Conservation (phyloP, 2,888 invertebrate genomes). For the Argynnis bischoffii region DNA sequence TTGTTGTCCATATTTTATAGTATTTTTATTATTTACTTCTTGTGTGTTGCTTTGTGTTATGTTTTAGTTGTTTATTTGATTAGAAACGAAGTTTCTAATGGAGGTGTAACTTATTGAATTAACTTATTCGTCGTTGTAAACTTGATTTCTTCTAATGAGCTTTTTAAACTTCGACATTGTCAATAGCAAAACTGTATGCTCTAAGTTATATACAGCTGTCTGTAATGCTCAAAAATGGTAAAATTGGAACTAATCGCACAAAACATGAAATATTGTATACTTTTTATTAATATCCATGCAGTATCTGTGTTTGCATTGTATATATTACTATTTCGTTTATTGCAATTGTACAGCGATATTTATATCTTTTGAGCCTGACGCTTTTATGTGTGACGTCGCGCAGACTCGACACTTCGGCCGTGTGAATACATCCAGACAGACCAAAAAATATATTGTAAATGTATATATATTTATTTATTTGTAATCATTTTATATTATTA, state of each 20-base stretch:
- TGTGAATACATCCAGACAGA: constrained; percentile 28
- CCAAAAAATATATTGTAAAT: constrained; percentile 9
- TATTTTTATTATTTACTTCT: constrained; percentile 75
- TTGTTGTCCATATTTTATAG: constrained; percentile 77
- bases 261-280: constrained; percentile 64
- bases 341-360: constrained; percentile 72
- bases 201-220: constrained; percentile 76
- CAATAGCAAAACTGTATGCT: constrained; percentile 81
- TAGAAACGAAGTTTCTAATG: constrained; percentile 79
- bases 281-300: constrained; percentile 74
- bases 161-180: constrained; percentile 62
- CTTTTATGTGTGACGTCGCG: constrained; percentile 33
- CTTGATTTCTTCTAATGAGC: constrained; percentile 62
- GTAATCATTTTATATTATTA: not conserved
- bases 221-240: constrained; percentile 78
- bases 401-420: constrained; percentile 24
- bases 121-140: constrained; percentile 81
- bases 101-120: constrained; percentile 73
- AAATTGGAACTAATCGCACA: constrained; percentile 80
- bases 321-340: constrained; percentile 65
- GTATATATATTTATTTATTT: constrained; percentile 12
- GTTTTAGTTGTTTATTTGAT: constrained; percentile 73
- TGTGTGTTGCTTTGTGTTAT: constrained; percentile 81
- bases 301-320: constrained; percentile 74
- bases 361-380: constrained; percentile 31